These are phyloP conservation scores for Calidris pugnax DNA, from an alignment of 2,113 vertebrate genomes.

Conservation along the genomic window DNA sequence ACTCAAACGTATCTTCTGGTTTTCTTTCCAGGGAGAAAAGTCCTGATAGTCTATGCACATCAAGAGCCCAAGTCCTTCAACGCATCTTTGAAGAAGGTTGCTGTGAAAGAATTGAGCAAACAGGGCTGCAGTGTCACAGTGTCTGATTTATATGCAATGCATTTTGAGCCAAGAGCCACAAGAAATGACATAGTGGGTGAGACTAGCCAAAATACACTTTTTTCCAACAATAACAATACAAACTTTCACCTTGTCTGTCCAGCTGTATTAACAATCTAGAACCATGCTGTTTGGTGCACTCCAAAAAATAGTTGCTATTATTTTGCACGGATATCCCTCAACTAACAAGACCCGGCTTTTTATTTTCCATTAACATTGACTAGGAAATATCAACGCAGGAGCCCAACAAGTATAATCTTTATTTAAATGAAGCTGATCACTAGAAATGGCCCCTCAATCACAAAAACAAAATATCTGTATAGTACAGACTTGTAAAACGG, in stretches of 20 bases:
- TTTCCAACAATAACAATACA: neutral
- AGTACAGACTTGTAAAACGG: neutral
- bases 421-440: neutral
- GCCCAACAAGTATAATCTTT: neutral
- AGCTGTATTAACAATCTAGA: neutral
- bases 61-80: conserved; percentile 80
- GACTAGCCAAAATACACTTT: neutral
- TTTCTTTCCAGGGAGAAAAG: conserved; percentile 69
- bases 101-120: conserved; percentile 65
- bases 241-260: neutral
- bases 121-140: conserved; percentile 71
- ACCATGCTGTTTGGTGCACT: neutral
- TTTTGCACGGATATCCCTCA: neutral
- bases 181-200: conserved; percentile 73
- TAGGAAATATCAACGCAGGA: neutral
- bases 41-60: conserved; percentile 78
- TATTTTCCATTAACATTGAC: neutral
- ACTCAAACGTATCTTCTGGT: neutral
- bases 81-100: conserved; percentile 66
- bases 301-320: neutral
- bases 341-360: neutral
- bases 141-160: conserved; percentile 77
- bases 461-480: neutral
- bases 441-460: neutral
- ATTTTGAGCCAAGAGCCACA: conserved; percentile 77